These are phyloP conservation scores for Ichneumon xanthorius DNA, from an alignment of 2,888 invertebrate species.

Conservation along the genomic window DNA sequence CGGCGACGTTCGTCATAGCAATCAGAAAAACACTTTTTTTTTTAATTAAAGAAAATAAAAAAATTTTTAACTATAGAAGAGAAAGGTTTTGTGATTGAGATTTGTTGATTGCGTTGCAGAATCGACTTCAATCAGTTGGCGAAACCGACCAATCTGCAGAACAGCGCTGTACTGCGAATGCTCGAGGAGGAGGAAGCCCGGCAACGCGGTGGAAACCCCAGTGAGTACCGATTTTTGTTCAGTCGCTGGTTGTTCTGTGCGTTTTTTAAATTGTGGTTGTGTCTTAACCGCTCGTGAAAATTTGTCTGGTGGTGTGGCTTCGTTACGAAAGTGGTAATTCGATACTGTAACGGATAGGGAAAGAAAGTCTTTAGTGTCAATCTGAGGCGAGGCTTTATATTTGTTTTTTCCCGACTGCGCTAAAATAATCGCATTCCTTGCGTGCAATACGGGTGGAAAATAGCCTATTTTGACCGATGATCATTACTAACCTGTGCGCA, in stretches of 20 bases:
- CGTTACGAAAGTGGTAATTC: not conserved
- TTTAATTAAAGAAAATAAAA: not conserved
- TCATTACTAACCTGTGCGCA: no score
- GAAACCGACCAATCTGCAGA: conserved; percentile 93
- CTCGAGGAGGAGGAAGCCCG: conserved; percentile 93
- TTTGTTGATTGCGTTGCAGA: conserved; percentile 85
- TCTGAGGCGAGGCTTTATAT: no score
- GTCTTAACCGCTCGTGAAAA: not conserved
- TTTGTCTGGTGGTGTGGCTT: not conserved
- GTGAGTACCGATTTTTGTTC: conserved; percentile 85
- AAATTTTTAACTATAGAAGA: conserved; percentile 43
- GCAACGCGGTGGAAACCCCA: conserved; percentile 87
- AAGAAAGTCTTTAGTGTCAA: no score
- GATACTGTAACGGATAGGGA: no score
- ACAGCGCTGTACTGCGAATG: conserved; percentile 94
- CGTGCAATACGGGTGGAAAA: no score
- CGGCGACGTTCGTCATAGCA: not conserved
- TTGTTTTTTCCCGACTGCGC: no score
- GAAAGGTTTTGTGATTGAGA: conserved; percentile 49
- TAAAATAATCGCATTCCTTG: no score
- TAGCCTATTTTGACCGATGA: no score
- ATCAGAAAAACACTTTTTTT: not conserved
- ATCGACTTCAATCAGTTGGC: conserved; percentile 92
- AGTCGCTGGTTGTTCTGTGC: not conserved
- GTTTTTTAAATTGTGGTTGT: not conserved